Percentiles rank a stretch among this genome's conserved stretches.
Conservation (phyloP, 2,888 invertebrate species). For the Hypsopygia costalis region DNA sequence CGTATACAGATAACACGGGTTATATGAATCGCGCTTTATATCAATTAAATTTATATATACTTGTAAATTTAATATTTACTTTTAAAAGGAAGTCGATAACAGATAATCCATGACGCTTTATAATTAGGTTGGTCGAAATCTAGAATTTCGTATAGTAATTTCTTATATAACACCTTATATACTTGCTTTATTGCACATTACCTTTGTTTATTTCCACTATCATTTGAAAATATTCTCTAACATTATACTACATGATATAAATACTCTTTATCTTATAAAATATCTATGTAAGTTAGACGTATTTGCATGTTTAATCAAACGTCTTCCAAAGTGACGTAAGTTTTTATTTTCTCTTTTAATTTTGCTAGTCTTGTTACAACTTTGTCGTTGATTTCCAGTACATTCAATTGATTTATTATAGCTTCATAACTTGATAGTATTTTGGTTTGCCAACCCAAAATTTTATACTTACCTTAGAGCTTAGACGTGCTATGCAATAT, state of each 20-base stretch:
- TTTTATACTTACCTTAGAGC: too few relatives aligned
- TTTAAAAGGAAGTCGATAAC: slow-evolving; percentile 57
- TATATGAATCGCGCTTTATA: too few relatives aligned
- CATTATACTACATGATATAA: slow-evolving; percentile 36
- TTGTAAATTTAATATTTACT: slow-evolving; percentile 45
- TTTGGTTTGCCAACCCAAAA: too few relatives aligned
- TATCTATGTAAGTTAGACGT: slow-evolving; percentile 64
- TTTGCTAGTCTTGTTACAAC: slow-evolving; percentile 14
- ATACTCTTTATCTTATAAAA: slow-evolving; percentile 45
- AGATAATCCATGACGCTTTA: slow-evolving; percentile 77
- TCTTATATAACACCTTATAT: slow-evolving; percentile 58
- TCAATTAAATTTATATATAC: slow-evolving; percentile 16
- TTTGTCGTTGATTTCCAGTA: background rate
- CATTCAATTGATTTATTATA: too few relatives aligned
- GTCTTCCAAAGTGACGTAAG: slow-evolving; percentile 80
- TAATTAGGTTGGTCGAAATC: slow-evolving; percentile 76
- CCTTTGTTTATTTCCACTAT: slow-evolving; percentile 26
- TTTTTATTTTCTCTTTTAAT: slow-evolving; percentile 30
- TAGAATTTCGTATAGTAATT: slow-evolving; percentile 69
- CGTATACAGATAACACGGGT: too few relatives aligned
- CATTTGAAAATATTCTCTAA: slow-evolving; percentile 18
- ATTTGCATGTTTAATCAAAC: slow-evolving; percentile 74
- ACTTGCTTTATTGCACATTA: slow-evolving; percentile 62
- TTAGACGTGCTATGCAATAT: too few relatives aligned
- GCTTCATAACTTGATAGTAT: too few relatives aligned